Conservation (phyloP, 2,113 vertebrate species). For the Erpornis zantholeuca region DNA sequence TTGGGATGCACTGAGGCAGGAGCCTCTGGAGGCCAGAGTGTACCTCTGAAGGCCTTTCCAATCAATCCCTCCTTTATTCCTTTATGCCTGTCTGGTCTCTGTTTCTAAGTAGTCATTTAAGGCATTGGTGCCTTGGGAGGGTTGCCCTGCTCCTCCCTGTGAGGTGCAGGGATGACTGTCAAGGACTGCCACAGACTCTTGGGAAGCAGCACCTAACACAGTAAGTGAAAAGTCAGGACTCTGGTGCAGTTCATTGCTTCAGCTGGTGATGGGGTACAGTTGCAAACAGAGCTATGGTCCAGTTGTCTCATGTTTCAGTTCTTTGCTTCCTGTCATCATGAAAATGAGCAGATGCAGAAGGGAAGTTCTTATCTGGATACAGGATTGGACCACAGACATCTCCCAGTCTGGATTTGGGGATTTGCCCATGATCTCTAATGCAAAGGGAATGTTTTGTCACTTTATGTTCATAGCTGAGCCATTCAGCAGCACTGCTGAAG, state of each 20-base stretch:
- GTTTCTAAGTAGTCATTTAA: too few species aligned
- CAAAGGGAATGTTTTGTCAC: constrained; percentile 15
- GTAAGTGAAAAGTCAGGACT: background rate
- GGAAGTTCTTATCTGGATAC: background rate
- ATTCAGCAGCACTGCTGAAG: background rate
- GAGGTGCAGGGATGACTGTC: background rate
- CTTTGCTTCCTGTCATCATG: background rate
- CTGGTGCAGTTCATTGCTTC: background rate
- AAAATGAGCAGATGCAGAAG: background rate
- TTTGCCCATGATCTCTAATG: constrained; percentile 4
- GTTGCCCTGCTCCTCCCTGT: background rate
- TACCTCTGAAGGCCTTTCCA: too few species aligned
- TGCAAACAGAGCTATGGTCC: background rate
- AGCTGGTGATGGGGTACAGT: background rate
- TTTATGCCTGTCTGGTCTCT: too few species aligned
- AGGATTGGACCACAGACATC: background rate
- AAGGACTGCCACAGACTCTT: background rate
- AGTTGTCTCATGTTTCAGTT: background rate
- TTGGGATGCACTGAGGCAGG: too few species aligned
- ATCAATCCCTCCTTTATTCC: too few species aligned
- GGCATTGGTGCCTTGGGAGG: background rate
- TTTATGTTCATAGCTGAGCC: background rate
- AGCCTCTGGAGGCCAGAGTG: too few species aligned
- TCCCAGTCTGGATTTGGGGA: background rate
- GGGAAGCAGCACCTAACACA: background rate